Percentiles rank a stretch among this genome's conserved stretches.
These are phyloP conservation scores for Hylaeus anthracinus DNA, from an alignment of 1,140 invertebrate species.

Conservation along the genomic window DNA sequence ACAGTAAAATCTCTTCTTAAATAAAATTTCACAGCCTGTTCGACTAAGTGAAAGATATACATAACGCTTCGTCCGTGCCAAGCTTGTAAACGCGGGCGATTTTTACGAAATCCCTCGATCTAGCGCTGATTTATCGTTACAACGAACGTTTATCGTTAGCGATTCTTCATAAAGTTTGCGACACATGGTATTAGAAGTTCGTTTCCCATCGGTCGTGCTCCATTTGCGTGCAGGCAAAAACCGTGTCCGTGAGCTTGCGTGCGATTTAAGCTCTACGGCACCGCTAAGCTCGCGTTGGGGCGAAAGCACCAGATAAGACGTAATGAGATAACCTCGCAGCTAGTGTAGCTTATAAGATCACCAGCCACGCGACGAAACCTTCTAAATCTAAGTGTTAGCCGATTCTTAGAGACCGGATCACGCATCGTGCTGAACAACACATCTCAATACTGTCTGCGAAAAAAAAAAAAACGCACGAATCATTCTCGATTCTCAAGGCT, in stretches of 20 bases:
- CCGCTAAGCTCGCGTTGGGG: slow-evolving; percentile 67
- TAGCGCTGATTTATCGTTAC: neutral
- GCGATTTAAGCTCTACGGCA: slow-evolving; percentile 72
- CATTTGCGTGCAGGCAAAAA: slow-evolving; percentile 36
- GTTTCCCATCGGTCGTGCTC: neutral
- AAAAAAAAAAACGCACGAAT: neutral
- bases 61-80: neutral
- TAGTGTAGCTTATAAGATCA: slow-evolving; percentile 77
- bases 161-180: slow-evolving; percentile 7
- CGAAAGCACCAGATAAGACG: slow-evolving; percentile 77
- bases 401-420: slow-evolving; percentile 56
- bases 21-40: too few species aligned
- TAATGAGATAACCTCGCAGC: slow-evolving; percentile 78
- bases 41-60: too few species aligned
- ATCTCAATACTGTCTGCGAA: slow-evolving; percentile 35
- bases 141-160: neutral
- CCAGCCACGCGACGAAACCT: slow-evolving; percentile 79
- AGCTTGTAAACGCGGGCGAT: neutral
- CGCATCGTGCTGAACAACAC: slow-evolving; percentile 27
- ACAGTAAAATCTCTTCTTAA: too few species aligned
- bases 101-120: neutral
- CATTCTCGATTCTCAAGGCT: neutral
- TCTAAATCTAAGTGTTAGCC: slow-evolving; percentile 77
- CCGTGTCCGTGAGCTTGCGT: slow-evolving; percentile 67
- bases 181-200: neutral